These are phyloP conservation scores for Lampris incognitus DNA, from an alignment of 2,113 vertebrate genomes.

Conservation along the genomic window DNA sequence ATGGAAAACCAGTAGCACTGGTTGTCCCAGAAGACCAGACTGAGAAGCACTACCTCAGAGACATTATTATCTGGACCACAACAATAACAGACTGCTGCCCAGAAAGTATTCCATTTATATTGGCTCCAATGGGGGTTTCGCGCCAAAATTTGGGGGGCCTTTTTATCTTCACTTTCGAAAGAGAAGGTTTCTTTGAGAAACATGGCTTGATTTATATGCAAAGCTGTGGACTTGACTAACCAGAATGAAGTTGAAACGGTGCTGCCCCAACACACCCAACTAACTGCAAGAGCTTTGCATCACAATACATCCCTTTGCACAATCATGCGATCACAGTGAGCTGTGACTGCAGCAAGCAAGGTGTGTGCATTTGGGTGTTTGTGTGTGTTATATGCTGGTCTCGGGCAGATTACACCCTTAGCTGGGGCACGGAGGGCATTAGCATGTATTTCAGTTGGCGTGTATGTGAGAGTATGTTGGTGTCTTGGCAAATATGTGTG, in stretches of 20 bases:
- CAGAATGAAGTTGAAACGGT: background rate
- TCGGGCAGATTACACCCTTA: background rate
- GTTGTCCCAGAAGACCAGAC: too few relatives aligned
- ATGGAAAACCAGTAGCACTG: too few relatives aligned
- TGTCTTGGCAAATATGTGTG: background rate
- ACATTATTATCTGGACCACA: too few relatives aligned
- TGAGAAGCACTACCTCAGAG: too few relatives aligned
- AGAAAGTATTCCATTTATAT: too few relatives aligned
- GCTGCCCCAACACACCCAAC: slow-evolving; percentile 28
- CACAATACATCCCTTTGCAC: slow-evolving; percentile 47
- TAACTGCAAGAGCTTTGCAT: slow-evolving; percentile 17
- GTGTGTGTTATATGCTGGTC: slow-evolving; percentile 7
- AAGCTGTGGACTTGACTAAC: slow-evolving; percentile 32
- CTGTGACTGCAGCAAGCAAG: background rate
- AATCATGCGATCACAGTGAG: slow-evolving; percentile 32
- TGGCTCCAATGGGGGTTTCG: too few relatives aligned
- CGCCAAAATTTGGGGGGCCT: too few relatives aligned
- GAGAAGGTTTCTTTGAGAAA: background rate
- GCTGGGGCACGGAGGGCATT: background rate
- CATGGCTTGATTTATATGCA: slow-evolving; percentile 14
- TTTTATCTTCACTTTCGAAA: too few relatives aligned
- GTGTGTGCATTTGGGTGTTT: background rate
- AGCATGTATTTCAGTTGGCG: too few relatives aligned
- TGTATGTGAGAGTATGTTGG: background rate
- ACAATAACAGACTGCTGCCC: too few relatives aligned